These are phyloP conservation scores for Perca fluviatilis DNA, from an alignment of 2,113 vertebrate genomes.

Conservation along the genomic window DNA sequence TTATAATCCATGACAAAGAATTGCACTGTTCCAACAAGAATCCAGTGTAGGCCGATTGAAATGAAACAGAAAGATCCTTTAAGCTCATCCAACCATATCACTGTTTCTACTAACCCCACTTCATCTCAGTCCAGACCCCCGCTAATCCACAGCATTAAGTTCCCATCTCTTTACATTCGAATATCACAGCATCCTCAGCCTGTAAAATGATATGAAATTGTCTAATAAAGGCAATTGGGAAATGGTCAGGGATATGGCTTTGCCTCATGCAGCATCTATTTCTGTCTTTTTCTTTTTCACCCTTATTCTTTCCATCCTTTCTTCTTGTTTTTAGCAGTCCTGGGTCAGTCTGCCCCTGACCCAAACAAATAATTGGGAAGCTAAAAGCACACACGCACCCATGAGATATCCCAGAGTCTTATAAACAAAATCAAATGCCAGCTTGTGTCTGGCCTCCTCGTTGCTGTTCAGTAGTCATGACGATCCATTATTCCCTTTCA, in stretches of 20 bases:
- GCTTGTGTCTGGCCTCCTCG: constrained; percentile 29
- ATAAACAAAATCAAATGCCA: constrained; percentile 53
- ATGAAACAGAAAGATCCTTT: constrained; percentile 64
- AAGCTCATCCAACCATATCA: constrained; percentile 63
- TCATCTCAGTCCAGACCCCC: constrained; percentile 41
- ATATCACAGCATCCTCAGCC: constrained; percentile 53
- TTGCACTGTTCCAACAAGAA: constrained; percentile 26
- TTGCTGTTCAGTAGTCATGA: constrained; percentile 41
- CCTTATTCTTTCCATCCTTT: constrained; percentile 7
- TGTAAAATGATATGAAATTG: constrained; percentile 52
- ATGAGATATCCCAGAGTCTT: constrained; percentile 30
- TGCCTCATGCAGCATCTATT: constrained; percentile 17
- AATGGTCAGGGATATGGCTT: neutral
- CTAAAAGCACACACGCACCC: constrained; percentile 15
- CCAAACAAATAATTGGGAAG: constrained; percentile 42
- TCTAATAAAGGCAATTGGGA: constrained; percentile 19
- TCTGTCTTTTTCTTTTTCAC: neutral
- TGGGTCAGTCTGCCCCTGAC: constrained; percentile 26
- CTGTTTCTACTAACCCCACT: constrained; percentile 53
- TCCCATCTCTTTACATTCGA: constrained; percentile 44
- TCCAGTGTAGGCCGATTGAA: constrained; percentile 35
- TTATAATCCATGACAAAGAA: constrained; percentile 49
- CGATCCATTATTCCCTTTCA: constrained; percentile 52
- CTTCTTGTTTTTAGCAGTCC: constrained; percentile 13
- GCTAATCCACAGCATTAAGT: constrained; percentile 55